Evolutionary conservation across 1,140 invertebrate species (phyloP), one percentile per base, ranked within the genome.

Genomic region (Sycophaga agraensis): DNA sequence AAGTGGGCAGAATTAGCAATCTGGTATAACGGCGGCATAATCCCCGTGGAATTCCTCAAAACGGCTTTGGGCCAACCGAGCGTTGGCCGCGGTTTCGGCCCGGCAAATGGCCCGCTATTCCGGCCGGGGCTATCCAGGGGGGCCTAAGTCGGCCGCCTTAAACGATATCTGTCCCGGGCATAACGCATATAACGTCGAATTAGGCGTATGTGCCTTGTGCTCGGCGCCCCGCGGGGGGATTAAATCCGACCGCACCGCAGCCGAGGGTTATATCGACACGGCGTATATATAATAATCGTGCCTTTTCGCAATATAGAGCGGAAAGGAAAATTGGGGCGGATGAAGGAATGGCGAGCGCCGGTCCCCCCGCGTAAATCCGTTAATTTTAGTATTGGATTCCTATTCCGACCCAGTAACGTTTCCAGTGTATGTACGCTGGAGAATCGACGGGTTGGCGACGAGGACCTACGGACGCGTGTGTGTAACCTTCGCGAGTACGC

Each of bases 351-450:
- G n/a, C n/a, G n/a, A n/a, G n/a, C n/a, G 24, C 48, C 34, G 43
- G 22, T 37, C 34, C 50, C 40, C 35, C 43, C 17, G 37, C 48
- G 48, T 9, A 28, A 43, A 59, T 51, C 46, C 37, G 43, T 59
- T 43, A 43, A 59, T 51, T 59, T 59, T 59, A 59, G 51, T 50
- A 59, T 51, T 43, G 34, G 26, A 59, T 59, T 51, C 16, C 57
- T 26, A 51, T 42, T 43, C n/a, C 43, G 57, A 59, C 48, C 46
- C 14, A 43, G 34, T 42, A 31, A 59, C 46, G 42, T 59, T 51
- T 14, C n/a, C 17, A 24, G 31, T 37, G n/a, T n/a, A n/a, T n/a
- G n/a, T n/a, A n/a, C n/a, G n/a, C n/a, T n/a, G n/a, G n/a, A n/a
- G n/a, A n/a, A 37, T 46, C 16, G 24, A 9, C 35, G 53, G 45